Base-by-base conservation (phyloP, 2,888 invertebrate genomes). In the Lasioglossum lativentre region DNA sequence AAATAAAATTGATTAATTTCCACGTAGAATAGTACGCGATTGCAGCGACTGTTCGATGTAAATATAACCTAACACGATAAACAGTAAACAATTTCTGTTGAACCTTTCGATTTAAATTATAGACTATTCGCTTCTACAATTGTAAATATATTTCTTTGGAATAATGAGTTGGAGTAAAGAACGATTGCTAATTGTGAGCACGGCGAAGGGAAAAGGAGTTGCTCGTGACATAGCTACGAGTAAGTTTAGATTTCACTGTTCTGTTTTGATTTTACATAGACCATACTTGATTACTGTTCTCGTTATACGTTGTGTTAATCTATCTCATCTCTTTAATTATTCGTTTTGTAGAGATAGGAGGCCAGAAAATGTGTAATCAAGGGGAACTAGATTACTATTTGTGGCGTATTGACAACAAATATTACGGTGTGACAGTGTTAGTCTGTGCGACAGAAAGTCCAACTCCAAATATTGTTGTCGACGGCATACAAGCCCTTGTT, bases 381-480 rank as follows among this genome's bases (percentile, higher is more conserved):
- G 93, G 93, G 27, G 92, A 94, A 74, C 88, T 94, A 14, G 90
- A 93, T 74, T 94, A 94, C 83, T 95, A 96, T 91, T 93, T 95
- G 1, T 97, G 97, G 96, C 95, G 96, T 85, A 96, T 97, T 84
- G 96, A 97, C 88, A 97, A 97, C 63, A 97, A 97, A 94, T 97
- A 97, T 95, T 97, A 97, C 92, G 96, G 96, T 71, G 96, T 97
- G 19, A 95, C 96, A 92, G 96, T 97, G 52, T 94, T 96, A 87
- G 91, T 97, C 34, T 96, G 96, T 90, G 95, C 96, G 0, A 94
- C 96, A 75, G 94, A 95, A 91, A 92, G 94, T 90, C 95, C 96
- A 78, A 95, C 96, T 38, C 95, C 95, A 16, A 0, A 19, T 5
- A 4, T 45, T 45, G 16, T 16, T 45, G 45, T 45, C 1, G 45